These are phyloP conservation scores for Plotosus lineatus DNA, from an alignment of 2,113 vertebrate genomes.

Conservation along the genomic window DNA sequence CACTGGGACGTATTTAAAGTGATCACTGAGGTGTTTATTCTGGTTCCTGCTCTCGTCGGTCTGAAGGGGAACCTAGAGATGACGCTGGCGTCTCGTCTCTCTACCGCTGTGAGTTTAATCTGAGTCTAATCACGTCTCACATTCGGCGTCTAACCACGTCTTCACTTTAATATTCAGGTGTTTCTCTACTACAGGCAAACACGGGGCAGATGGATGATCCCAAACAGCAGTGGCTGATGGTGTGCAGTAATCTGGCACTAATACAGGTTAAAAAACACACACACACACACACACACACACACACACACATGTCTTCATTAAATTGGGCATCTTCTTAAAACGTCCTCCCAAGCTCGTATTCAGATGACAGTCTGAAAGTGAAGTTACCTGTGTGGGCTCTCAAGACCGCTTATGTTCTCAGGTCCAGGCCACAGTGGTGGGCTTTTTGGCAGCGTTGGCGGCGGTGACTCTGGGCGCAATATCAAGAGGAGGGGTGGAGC, in stretches of 20 bases:
- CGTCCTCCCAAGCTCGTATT: background rate
- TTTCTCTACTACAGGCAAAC: slow-evolving; percentile 78
- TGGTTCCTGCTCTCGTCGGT: slow-evolving; percentile 92
- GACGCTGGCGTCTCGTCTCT: slow-evolving; percentile 93
- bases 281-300: background rate
- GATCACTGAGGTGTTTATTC: slow-evolving; percentile 88
- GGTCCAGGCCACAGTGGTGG: slow-evolving; percentile 93
- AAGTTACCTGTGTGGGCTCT: background rate
- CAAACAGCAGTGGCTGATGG: slow-evolving; percentile 83
- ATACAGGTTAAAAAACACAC: slow-evolving; percentile 81
- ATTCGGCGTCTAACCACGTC: background rate
- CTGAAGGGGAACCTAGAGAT: slow-evolving; percentile 98
- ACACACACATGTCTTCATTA: background rate
- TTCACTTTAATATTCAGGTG: background rate
- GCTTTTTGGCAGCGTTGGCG: slow-evolving; percentile 88
- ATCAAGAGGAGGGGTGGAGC: slow-evolving; percentile 79
- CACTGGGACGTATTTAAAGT: slow-evolving; percentile 92
- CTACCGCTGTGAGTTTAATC: slow-evolving; percentile 84
- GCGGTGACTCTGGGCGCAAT: slow-evolving; percentile 82
- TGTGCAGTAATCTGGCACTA: slow-evolving; percentile 89
- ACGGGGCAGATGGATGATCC: slow-evolving; percentile 89
- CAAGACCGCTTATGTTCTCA: slow-evolving; percentile 54
- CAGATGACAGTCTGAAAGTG: background rate
- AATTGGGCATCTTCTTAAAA: background rate
- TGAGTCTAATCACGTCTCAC: background rate